A percentile compares a stretch with the other conserved stretches of the same genome.
Evolutionary conservation across 2,797 vertebrate species (phyloP).

Genomic region (Acanthopagrus latus): DNA sequence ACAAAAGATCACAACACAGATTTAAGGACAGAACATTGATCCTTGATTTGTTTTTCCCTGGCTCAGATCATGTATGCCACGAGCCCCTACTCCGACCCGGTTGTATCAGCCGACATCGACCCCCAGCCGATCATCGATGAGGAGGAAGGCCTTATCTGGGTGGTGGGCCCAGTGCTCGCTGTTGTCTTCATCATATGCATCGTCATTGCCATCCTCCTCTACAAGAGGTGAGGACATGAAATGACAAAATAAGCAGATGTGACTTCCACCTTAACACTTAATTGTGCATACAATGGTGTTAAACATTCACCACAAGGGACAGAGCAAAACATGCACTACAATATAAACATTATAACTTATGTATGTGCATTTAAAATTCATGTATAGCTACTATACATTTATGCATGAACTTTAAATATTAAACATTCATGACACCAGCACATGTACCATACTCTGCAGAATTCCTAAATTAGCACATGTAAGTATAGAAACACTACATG

Average conservation of each 20-base stretch:
- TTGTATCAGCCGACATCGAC: conserved; percentile 96
- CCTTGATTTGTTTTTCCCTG: conserved; percentile 43
- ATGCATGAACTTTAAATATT: conserved; percentile 26
- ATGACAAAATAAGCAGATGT: background rate
- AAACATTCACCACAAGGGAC: background rate
- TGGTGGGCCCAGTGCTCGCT: conserved; percentile 97
- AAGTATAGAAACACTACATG: conserved; percentile 20
- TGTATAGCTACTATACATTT: conserved; percentile 1
- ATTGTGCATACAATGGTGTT: background rate
- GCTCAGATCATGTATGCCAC: conserved; percentile 96
- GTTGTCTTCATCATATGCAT: conserved; percentile 99
- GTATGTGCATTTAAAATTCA: conserved; percentile 22
- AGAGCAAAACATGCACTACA: background rate
- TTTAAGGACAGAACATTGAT: conserved; percentile 9
- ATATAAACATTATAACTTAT: conserved; percentile 12
- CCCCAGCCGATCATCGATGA: conserved; percentile 99
- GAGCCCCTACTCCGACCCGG: conserved; percentile 97
- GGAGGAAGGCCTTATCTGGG: conserved; percentile 99
- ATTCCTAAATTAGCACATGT: conserved; percentile 18
- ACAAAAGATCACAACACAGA: background rate
- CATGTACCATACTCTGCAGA: background rate
- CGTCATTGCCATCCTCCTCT: conserved; percentile 98
- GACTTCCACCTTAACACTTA: background rate
- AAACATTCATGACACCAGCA: conserved; percentile 1
- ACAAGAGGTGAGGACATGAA: conserved; percentile 92